Conservation (phyloP, 2,797 vertebrate species). For the Sciurus carolinensis region DNA sequence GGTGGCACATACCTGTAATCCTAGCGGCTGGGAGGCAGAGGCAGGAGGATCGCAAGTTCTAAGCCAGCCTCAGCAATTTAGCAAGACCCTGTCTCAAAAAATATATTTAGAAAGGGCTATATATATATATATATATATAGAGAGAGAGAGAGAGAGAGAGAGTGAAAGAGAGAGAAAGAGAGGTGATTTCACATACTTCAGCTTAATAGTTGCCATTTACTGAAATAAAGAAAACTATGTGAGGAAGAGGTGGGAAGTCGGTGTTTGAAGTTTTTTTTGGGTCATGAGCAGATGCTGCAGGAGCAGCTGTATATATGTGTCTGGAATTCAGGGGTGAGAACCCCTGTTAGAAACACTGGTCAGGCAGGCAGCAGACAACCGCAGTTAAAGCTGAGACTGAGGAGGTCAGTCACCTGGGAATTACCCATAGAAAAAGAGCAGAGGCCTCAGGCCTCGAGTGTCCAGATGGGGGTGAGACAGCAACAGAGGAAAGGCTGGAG, state of each 20-base stretch:
- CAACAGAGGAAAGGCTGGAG: not conserved
- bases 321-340: not conserved
- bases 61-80: no score
- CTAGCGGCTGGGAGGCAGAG: no score
- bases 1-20: no score
- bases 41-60: no score
- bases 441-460: not conserved
- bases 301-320: not conserved
- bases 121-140: no score
- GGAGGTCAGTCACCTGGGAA: conserved; percentile 11
- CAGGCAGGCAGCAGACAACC: no score
- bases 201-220: conserved; percentile 42
- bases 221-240: not conserved
- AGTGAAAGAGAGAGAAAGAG: not conserved
- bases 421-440: not conserved
- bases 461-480: not conserved
- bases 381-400: not conserved
- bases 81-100: no score
- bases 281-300: not conserved
- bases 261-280: conserved; percentile 25
- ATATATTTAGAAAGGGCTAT: no score
- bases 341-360: not conserved
- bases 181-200: conserved; percentile 13
- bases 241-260: not conserved
- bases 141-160: no score